Conservation (phyloP, 2,113 vertebrate species). For the Gymnogyps californianus region DNA sequence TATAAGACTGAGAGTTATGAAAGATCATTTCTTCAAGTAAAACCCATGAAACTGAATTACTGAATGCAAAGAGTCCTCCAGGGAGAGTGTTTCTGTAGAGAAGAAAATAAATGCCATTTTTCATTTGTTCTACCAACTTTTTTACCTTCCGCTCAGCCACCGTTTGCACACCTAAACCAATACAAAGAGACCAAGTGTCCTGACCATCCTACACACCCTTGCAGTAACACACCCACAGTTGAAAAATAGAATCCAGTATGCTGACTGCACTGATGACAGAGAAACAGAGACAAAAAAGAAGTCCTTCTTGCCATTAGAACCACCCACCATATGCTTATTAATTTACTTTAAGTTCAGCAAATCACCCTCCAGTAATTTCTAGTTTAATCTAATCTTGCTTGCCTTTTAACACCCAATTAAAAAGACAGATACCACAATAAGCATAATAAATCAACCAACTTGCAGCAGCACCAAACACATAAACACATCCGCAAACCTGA, state of each 20-base stretch:
- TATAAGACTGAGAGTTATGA: not conserved
- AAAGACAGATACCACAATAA: not conserved
- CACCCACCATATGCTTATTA: not conserved
- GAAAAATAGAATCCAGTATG: not conserved
- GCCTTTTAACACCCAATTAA: conserved; percentile 37
- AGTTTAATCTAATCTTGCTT: conserved; percentile 18
- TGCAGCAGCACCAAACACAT: not conserved
- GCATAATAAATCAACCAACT: conserved; percentile 7
- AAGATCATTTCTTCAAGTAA: not conserved
- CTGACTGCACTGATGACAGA: not conserved
- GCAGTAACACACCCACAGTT: not conserved
- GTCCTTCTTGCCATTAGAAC: not conserved
- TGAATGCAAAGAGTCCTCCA: not conserved
- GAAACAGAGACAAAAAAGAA: not conserved
- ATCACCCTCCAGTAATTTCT: not conserved
- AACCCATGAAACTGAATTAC: not conserved
- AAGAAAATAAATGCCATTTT: not conserved
- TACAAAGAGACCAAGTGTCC: not conserved
- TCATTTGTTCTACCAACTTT: not conserved
- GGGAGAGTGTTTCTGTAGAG: not conserved
- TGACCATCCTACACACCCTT: not conserved
- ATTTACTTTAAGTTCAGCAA: conserved; percentile 15
- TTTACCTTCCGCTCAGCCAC: not conserved
- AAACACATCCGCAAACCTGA: not conserved
- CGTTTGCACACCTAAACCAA: not conserved